Evolutionary conservation across 2,888 invertebrate species (phyloP), one percentile per base, ranked within the genome.

Genomic region (Tethea ocularis): DNA sequence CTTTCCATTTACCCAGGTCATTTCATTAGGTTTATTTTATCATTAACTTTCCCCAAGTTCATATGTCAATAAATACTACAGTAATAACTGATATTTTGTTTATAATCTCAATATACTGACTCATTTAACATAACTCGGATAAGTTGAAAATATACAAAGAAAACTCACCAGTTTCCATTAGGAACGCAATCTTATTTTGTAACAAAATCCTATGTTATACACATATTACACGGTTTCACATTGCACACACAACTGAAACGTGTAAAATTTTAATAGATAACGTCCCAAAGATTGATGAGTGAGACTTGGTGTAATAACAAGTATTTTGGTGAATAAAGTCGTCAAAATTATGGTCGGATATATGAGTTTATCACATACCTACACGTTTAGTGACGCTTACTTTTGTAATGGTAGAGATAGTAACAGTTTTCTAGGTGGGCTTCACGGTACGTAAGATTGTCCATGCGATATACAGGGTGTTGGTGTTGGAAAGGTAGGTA

Each of bases 151-250:
- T 65, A 59, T 68, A 65, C 59, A 38, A 52, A 26, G 10, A 58
- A 38, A 20, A 77, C 84, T 77, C 52, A 86, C 86, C 83, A 62
- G 77, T 67, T 76, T 80, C 86, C 88, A 88, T 88, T 77, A 82
- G 77, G 68, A 66, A 58, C 59, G 58, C 46, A 46, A 20, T 46
- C 10, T 46, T 46, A 46, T 46, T 10, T 46, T 20, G 20, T 20
- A 20, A 10, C 17, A 6, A n/a, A 46, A 15, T 46, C 46, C 64
- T 60, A 66, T 72, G 63, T 67, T 61, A 65, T 66, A 75, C 75
- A 81, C 84, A 82, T 86, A 68, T 77, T 83, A 72, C 66, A 68
- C 20, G 20, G 17, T 71, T 68, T 74, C 70, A 68, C 68, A 66
- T 71, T 58, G 24, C 17, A 55, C 61, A 59, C 52, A 29, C 22